Evolutionary conservation across 2,797 vertebrate species (phyloP), one percentile per base, ranked within the genome.

Genomic region (Dryobates pubescens): DNA sequence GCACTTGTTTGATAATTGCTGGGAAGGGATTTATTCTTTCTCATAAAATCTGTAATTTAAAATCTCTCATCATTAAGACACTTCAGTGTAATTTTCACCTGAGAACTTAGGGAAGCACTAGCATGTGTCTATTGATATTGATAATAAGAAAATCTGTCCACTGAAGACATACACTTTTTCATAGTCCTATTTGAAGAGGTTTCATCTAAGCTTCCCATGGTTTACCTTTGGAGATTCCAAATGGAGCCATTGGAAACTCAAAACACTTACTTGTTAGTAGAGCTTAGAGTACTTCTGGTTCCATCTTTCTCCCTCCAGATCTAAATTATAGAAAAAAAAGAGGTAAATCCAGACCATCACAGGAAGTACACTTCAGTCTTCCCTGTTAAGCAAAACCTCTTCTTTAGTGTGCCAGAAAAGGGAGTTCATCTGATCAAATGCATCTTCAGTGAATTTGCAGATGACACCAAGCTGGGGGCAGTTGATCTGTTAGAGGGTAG

Each of bases 381-480:
- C 13, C 6, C 19, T 36, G 4, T 14, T 43, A 73, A 45, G 19
- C 1, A 2, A 69, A 82, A 72, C 4, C 2, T 38, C 51, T 72
- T 57, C 13, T 15, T 63, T 77, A 34, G 6, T 22, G 11, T 36
- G 7, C 47, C 56, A 78, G 51, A 63, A 82, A 59, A 59, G 12
- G 4, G 36, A 86, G 15, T 30, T 62, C 11, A 18, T 58, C 19
- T 45, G 10, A 68, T 62, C 0, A 0, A 86, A 32, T 6, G 13
- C 27, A 38, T 38, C 38, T 13, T 38, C 38, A 38, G 38, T 38
- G 13, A 38, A 38, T 38, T 13, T 38, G 38, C 38, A 38, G 12
- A 13, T 38, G 38, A 38, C 38, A 38, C 38, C 38, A 38, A 38
- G 38, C 38, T 38, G 38, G 38, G 12, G 38, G 38, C 38, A 38